A percentile compares a stretch with the other conserved stretches of the same genome.
These are phyloP conservation scores for Megalops cyprinoides DNA, from an alignment of 2,797 vertebrate species.

Conservation along the genomic window DNA sequence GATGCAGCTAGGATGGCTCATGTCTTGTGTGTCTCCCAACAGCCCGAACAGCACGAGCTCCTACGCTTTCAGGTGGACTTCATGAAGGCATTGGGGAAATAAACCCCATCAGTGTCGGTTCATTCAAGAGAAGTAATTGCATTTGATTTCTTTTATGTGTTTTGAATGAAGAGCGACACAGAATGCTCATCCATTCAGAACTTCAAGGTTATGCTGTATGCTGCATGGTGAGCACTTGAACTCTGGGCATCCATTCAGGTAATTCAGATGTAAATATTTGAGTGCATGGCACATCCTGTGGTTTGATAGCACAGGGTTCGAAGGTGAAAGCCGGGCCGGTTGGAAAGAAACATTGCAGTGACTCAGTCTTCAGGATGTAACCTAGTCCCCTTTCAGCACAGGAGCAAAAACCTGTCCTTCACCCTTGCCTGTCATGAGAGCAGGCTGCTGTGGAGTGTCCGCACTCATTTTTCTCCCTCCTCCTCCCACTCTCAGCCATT, in stretches of 20 bases:
- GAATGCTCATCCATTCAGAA: background rate
- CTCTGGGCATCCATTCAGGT: background rate
- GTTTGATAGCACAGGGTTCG: background rate
- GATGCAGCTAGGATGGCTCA: background rate
- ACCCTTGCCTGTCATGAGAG: background rate
- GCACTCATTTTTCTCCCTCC: background rate
- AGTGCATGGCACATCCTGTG: background rate
- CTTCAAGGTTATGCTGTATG: background rate
- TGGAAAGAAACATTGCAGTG: background rate
- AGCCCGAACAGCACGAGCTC: background rate
- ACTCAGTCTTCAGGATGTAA: background rate
- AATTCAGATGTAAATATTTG: constrained; percentile 16
- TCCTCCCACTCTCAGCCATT: background rate
- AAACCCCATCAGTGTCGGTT: background rate
- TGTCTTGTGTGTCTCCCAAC: background rate
- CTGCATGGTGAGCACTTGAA: background rate
- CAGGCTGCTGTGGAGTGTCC: background rate
- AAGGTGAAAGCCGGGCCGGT: background rate
- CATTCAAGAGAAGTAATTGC: background rate
- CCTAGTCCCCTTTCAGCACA: background rate
- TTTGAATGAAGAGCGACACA: background rate
- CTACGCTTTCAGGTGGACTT: background rate
- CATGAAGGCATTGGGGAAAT: background rate
- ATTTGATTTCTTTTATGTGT: no score
- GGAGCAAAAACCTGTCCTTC: background rate